Base-by-base conservation (phyloP, 2,888 invertebrate species). In the Trissolcus brochymenae region DNA sequence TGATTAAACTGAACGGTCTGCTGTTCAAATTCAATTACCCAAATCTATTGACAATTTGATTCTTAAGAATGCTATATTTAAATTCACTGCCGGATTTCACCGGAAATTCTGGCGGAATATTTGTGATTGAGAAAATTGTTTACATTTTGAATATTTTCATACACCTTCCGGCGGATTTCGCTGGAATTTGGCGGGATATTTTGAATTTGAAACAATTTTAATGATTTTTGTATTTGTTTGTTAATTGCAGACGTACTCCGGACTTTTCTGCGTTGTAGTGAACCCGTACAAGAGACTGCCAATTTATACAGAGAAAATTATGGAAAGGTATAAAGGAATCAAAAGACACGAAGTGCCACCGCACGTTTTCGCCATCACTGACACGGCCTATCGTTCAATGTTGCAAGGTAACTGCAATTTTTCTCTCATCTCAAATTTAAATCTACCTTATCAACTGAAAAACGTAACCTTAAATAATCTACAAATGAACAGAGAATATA, bases 311-410 rank as follows among this genome's bases (percentile, higher is more conserved):
- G 99, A 99, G 91, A 97, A 96, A 92, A 97, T 99, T 84, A 98
- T 99, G 94, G 99, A 99, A 90, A 93, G 98, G 91, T 99, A 99
- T 92, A 99, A 99, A 93, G 99, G 99, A 84, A 98, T 98, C 91
- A 99, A 98, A 91, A 91, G 99, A 85, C 98, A 99, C 91, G 99
- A 99, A 91, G 97, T 99, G 83, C 99, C 99, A 80, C 99, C 99
- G 59, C 99, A 99, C 90, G 98, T 99, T 79, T 99, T 98, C 91
- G 99, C 99, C 90, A 99, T 99, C 90, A 98, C 99, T 83, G 99
- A 99, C 90, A 96, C 95, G 75, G 99, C 99, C 68, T 99, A 99
- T 91, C 94, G 99, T 90, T 97, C 96, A 81, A 99, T 99, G 99
- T 92, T 99, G 85, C 99, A 99, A 95, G 99, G 98, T 95, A 91